Conservation (phyloP, 1,140 invertebrate species). For the Zaprionus ornatus region DNA sequence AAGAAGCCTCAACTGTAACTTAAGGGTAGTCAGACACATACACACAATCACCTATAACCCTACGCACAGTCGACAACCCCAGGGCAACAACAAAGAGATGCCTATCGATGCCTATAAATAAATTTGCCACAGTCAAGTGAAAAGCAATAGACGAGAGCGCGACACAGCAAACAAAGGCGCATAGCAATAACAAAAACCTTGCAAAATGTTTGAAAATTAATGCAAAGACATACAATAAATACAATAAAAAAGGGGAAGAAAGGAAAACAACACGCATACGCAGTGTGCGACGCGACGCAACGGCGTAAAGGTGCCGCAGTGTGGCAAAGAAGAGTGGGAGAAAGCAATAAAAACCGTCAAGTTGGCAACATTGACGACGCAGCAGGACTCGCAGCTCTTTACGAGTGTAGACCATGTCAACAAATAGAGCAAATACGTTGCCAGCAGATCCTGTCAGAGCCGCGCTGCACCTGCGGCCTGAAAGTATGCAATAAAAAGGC, state of each 20-base stretch:
- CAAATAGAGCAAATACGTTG: constrained; percentile 55
- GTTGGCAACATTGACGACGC: constrained; percentile 53
- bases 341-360: constrained; percentile 67
- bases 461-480: constrained; percentile 52
- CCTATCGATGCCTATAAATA: constrained; percentile 64
- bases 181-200: constrained; percentile 14
- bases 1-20: not conserved
- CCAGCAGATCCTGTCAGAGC: not conserved
- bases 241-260: constrained; percentile 28
- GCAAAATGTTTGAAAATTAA: constrained; percentile 61
- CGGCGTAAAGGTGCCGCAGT: constrained; percentile 6
- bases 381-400: constrained; percentile 21
- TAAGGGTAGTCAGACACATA: not conserved
- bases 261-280: constrained; percentile 47
- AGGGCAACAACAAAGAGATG: constrained; percentile 51
- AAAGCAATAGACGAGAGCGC: constrained; percentile 23
- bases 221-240: constrained; percentile 36
- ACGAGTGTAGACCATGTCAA: constrained; percentile 48
- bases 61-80: constrained; percentile 9
- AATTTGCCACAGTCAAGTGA: constrained; percentile 53
- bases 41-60: not conserved
- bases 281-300: constrained; percentile 31
- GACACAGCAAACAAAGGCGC: constrained; percentile 18
- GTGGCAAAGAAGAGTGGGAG: not conserved
- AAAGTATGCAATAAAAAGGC: constrained; percentile 64